Percentiles rank a stretch among this genome's conserved stretches.
These are phyloP conservation scores for Protosalanx chinensis DNA, from an alignment of 2,797 vertebrate genomes.

Conservation along the genomic window DNA sequence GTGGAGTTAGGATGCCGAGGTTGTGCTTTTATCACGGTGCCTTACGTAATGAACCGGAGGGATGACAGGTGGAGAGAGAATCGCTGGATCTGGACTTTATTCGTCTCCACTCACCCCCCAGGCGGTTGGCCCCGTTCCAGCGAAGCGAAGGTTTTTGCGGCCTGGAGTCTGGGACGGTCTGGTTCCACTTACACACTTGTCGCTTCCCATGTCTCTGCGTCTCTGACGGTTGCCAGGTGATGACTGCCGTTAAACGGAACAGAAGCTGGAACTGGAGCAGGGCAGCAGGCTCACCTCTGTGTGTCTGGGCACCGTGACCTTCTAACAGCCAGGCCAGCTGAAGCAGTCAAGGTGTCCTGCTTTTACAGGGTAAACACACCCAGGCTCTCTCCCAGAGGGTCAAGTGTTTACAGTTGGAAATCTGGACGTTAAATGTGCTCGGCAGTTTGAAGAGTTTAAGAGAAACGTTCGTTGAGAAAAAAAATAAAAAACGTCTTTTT, in stretches of 20 bases:
- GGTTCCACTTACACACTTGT: conserved; percentile 42
- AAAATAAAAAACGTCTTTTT: background rate
- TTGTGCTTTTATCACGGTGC: conserved; percentile 34
- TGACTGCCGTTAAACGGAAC: conserved; percentile 11
- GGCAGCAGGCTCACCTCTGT: background rate
- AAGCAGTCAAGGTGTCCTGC: background rate
- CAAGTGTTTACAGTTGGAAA: conserved; percentile 5
- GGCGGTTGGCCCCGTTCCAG: conserved; percentile 12
- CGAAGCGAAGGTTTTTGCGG: conserved; percentile 21
- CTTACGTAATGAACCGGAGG: conserved; percentile 31
- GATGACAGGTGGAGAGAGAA: conserved; percentile 50
- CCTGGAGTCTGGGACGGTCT: conserved; percentile 21
- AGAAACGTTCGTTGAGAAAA: background rate
- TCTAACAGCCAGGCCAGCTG: background rate
- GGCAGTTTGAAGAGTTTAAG: no score
- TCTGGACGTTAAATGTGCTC: no score
- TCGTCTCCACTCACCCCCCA: conserved; percentile 42
- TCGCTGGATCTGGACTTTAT: conserved; percentile 32
- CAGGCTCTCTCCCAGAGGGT: background rate
- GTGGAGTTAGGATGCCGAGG: conserved; percentile 34
- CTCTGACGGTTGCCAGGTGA: conserved; percentile 40
- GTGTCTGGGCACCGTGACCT: background rate
- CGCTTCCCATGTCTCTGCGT: conserved; percentile 7
- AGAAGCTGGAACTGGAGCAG: conserved; percentile 25
- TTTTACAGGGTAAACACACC: background rate